Conservation (phyloP, 1,140 invertebrate species). For the Drosophila nigrodunni region DNA sequence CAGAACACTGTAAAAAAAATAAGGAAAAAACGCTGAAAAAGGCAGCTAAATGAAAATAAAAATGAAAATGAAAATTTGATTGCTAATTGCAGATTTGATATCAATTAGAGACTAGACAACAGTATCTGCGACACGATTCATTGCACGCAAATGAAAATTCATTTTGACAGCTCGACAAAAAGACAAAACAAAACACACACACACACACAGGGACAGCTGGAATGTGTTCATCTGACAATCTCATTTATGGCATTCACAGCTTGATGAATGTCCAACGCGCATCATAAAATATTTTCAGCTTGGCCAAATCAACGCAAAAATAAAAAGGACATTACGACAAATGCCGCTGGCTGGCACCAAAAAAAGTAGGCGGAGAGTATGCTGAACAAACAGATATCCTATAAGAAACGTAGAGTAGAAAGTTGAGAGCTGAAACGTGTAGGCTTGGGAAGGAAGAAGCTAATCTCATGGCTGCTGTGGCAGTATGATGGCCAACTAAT, state of each 20-base stretch:
- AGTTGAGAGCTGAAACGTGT: too few species aligned
- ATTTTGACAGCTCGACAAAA: slow-evolving; percentile 54
- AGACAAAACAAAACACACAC: slow-evolving; percentile 16
- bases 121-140: slow-evolving; percentile 30
- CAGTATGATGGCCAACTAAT: too few species aligned
- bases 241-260: slow-evolving; percentile 57
- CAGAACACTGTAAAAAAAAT: slow-evolving; percentile 4
- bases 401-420: too few species aligned
- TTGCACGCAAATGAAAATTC: slow-evolving; percentile 59
- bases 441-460: too few species aligned
- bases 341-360: slow-evolving; percentile 17
- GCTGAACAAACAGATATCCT: slow-evolving; percentile 4
- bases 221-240: slow-evolving; percentile 56
- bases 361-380: neutral
- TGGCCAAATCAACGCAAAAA: slow-evolving; percentile 55
- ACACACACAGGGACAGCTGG: slow-evolving; percentile 1
- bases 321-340: slow-evolving; percentile 56
- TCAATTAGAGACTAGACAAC: slow-evolving; percentile 51
- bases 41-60: slow-evolving; percentile 23
- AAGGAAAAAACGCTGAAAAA: slow-evolving; percentile 24
- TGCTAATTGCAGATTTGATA: slow-evolving; percentile 78
- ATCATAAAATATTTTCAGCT: slow-evolving; percentile 48
- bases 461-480: too few species aligned
- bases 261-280: slow-evolving; percentile 63
- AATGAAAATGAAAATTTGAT: slow-evolving; percentile 37